Conservation (phyloP, 2,113 vertebrate species). For the Corythaixoides concolor region DNA sequence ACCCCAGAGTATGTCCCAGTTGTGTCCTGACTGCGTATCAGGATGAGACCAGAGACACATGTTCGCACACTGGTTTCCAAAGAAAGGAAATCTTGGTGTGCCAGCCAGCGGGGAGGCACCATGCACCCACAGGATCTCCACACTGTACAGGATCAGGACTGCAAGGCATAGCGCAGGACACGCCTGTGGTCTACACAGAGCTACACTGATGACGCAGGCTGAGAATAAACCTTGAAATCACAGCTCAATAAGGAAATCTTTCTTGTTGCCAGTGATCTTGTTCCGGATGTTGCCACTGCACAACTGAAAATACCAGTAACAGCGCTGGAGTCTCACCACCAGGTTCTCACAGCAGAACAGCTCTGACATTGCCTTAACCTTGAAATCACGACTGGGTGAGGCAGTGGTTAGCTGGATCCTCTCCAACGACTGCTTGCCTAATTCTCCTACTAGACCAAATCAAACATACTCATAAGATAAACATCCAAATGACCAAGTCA, state of each 20-base stretch:
- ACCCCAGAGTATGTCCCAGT: neutral
- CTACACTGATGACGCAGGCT: neutral
- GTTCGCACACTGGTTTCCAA: neutral
- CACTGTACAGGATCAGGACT: neutral
- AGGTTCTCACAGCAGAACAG: neutral
- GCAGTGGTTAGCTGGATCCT: neutral
- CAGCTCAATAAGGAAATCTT: neutral
- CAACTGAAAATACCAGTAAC: neutral
- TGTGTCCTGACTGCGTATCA: neutral
- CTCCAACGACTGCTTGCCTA: neutral
- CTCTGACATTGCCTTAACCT: slow-evolving; percentile 9
- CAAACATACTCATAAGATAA: slow-evolving; percentile 2
- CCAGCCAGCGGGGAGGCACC: neutral
- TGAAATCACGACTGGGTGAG: neutral
- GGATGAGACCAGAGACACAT: neutral
- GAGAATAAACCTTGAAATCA: neutral
- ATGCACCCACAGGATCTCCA: neutral
- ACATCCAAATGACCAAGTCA: neutral
- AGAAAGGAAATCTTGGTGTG: neutral
- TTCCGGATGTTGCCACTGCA: neutral
- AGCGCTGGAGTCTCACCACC: neutral
- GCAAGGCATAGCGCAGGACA: neutral
- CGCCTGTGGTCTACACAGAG: neutral
- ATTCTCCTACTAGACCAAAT: neutral
- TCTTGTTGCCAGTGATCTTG: neutral